Base-by-base conservation (phyloP, 2,113 vertebrate genomes). In the Phaethornis superciliosus region DNA sequence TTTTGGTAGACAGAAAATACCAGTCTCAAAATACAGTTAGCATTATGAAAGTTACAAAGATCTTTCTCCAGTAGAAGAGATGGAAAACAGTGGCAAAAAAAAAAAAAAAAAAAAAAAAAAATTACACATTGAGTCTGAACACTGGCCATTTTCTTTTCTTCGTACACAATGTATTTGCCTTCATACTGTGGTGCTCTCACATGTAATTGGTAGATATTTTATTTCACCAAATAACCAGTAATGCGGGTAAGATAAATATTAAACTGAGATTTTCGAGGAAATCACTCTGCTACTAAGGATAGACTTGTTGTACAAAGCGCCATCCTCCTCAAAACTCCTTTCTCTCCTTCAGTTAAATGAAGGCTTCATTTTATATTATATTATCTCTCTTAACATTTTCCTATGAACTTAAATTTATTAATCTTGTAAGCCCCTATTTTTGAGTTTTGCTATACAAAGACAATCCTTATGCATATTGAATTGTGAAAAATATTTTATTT, bases 111-210 rank as follows among this genome's bases (percentile, higher is more conserved):
- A 64, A 12, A 9, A 5, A 40, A 40, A 40, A 12, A 40, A 40
- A 40, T 5, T 72, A 26, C 1, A 0, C 10, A 8, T 35, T 80
- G 11, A 2, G 0, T 10, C 4, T 44, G 15, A 19, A 58, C 9
- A 55, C 22, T 33, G 5, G 5, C 47, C 6, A 56, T 74, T 52
- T 79, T 70, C 26, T 4, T 79, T 68, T 49, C 44, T 23, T 76
- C 59, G 3, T 32, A 37, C 20, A 42, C 3, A 74, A 52, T 15
- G 24, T 46, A 33, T 44, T 81, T 89, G 67, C 55, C 16, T 62
- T 76, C 0, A 2, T 60, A n/a, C 33, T 64, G 2, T 37, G 11
- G 16, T 63, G 14, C 8, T 85, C 3, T 64, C 19, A 26, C 2
- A 7, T 63, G 2, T 51, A 33, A 35, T n/a, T 63, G 3, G 13